A percentile compares a stretch with the other conserved stretches of the same genome.
phyloP scores from a whole-genome alignment of 2,888 invertebrate species.

The Hypena proboscidalis region DNA sequence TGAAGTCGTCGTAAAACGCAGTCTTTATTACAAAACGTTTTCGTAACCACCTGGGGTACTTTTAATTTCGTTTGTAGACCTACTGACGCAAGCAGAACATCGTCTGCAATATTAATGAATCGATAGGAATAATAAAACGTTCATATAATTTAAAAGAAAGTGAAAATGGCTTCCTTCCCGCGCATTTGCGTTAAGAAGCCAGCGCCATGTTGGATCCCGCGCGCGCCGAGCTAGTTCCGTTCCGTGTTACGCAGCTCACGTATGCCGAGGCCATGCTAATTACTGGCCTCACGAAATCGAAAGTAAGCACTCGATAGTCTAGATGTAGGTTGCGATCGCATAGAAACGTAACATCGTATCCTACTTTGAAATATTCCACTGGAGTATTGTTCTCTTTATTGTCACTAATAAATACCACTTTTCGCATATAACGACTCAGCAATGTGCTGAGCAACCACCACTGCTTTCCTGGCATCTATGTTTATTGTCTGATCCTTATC shows the following conservation, averaged over 20 bases:
- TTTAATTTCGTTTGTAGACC: conserved; percentile 45
- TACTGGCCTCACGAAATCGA: conserved; percentile 81
- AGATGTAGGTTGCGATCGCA: conserved; percentile 66
- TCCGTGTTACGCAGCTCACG: conserved; percentile 74
- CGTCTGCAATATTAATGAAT: conserved; percentile 65
- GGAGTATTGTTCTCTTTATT: conserved; percentile 36
- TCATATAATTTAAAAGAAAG: conserved; percentile 79
- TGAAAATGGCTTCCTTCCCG: conserved; percentile 68
- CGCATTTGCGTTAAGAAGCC: conserved; percentile 36
- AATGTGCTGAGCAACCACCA: no score
- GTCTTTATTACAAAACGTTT: conserved; percentile 34
- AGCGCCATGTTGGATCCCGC: conserved; percentile 52
- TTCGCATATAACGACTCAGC: conserved; percentile 27
- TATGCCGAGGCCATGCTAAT: conserved; percentile 81
- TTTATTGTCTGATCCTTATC: no score
- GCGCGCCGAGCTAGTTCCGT: conserved; percentile 64
- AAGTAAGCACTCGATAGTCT: conserved; percentile 66
- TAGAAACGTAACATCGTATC: conserved; percentile 61
- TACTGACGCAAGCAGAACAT: conserved; percentile 53
- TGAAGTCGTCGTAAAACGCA: conserved; percentile 21
- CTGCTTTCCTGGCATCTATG: no score
- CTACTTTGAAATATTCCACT: conserved; percentile 44
- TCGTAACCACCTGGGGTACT: conserved; percentile 32
- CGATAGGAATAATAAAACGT: conserved; percentile 61
- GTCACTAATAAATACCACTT: conserved; percentile 42